A percentile compares a stretch with the other conserved stretches of the same genome.
Evolutionary conservation across 2,888 invertebrate genomes (phyloP).

Genomic region (Eledona agricola): DNA sequence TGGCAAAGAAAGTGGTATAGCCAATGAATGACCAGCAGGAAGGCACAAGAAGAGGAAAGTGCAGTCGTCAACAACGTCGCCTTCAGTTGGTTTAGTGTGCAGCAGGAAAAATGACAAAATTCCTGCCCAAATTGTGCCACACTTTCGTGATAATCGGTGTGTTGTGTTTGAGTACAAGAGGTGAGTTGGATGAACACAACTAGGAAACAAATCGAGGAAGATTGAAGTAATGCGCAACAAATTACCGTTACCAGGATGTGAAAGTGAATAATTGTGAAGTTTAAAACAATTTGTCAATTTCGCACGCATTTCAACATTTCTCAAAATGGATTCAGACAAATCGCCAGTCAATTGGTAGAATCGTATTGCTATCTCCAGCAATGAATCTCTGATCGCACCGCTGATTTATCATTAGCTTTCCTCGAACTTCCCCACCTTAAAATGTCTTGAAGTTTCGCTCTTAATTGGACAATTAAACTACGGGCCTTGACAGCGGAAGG

Average conservation of each 20-base stretch:
- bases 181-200: constrained; percentile 31
- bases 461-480: constrained; percentile 17
- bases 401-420: no score
- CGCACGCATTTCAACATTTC: neutral
- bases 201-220: constrained; percentile 20
- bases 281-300: constrained; percentile 11
- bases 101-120: constrained; percentile 43
- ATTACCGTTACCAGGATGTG: constrained; percentile 22
- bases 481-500: constrained; percentile 31
- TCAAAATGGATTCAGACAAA: no score
- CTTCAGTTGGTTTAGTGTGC: constrained; percentile 41
- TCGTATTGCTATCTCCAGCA: no score
- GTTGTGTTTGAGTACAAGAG: constrained; percentile 34
- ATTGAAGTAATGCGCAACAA: constrained; percentile 18
- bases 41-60: constrained; percentile 49
- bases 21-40: constrained; percentile 48
- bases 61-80: constrained; percentile 42
- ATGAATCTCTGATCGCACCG: no score
- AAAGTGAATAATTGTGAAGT: constrained; percentile 27
- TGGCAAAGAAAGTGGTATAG: constrained; percentile 49
- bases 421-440: no score
- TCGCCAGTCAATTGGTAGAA: no score
- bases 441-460: no score
- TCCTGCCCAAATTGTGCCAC: constrained; percentile 34
- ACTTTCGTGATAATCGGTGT: constrained; percentile 40